A percentile compares a stretch with the other conserved stretches of the same genome.
phyloP scores from a whole-genome alignment of 2,113 vertebrate genomes.

The Thalassoma bifasciatum region DNA sequence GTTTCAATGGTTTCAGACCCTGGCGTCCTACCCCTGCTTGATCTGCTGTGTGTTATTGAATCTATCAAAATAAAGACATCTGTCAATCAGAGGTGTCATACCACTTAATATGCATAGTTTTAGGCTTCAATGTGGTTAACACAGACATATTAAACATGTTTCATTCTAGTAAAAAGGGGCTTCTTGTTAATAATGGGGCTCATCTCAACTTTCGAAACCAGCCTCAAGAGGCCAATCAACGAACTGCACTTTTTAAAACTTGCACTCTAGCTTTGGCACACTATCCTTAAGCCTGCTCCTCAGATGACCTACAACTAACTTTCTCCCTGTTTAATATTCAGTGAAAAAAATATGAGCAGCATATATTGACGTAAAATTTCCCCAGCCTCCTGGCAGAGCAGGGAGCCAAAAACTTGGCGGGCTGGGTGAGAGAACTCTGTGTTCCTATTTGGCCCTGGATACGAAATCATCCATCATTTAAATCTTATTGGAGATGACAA shows the following conservation, averaged over 20 bases:
- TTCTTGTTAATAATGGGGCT: background rate
- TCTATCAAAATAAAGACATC: no score
- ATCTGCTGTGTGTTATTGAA: no score
- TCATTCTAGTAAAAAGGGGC: background rate
- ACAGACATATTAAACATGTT: background rate
- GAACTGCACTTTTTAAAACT: background rate
- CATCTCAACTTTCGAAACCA: background rate
- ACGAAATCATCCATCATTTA: slow-evolving; percentile 70
- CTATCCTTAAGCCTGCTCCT: slow-evolving; percentile 2
- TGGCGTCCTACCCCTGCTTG: no score
- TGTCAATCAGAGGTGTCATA: no score
- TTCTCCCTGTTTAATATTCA: slow-evolving; percentile 11
- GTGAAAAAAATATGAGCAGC: slow-evolving; percentile 21
- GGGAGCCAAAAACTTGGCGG: slow-evolving; percentile 23
- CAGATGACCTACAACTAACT: slow-evolving; percentile 7
- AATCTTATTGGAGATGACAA: slow-evolving; percentile 64
- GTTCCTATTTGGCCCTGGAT: slow-evolving; percentile 66
- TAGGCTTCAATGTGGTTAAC: no score
- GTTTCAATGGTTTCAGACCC: no score
- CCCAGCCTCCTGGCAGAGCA: slow-evolving; percentile 25
- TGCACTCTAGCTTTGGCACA: background rate
- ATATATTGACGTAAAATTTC: background rate
- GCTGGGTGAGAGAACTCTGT: slow-evolving; percentile 37
- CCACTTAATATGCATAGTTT: no score
- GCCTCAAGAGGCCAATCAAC: background rate